A percentile compares a stretch with the other conserved stretches of the same genome.
These are phyloP conservation scores for Hydropsyche tenuis DNA, from an alignment of 1,140 invertebrate genomes.

Conservation along the genomic window DNA sequence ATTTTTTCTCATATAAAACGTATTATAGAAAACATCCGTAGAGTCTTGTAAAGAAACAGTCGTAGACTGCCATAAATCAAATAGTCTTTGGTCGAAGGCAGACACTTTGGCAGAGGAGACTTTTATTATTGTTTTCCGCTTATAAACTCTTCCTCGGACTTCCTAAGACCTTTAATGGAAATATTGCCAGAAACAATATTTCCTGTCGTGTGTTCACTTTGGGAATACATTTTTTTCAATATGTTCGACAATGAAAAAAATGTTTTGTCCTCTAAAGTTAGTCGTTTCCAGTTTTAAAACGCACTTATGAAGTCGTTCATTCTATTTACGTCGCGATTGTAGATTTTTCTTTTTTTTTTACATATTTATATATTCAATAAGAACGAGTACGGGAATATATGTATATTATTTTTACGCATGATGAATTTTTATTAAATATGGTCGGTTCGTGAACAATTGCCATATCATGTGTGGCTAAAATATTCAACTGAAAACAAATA, in stretches of 20 bases:
- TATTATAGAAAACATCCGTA: conserved; percentile 12
- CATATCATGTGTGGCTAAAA: conserved; percentile 21
- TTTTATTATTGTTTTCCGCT: conserved; percentile 49
- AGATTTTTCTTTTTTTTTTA: background rate
- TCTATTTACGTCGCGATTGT: background rate
- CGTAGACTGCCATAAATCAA: conserved; percentile 44
- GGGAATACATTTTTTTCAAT: conserved; percentile 32
- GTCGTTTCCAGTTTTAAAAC: no score
- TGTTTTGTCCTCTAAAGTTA: background rate
- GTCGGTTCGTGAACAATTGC: conserved; percentile 17
- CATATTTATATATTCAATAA: background rate
- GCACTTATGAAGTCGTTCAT: no score
- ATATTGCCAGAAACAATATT: conserved; percentile 40
- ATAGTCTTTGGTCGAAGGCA: conserved; percentile 40
- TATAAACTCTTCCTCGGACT: conserved; percentile 38
- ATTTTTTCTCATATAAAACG: conserved; percentile 8
- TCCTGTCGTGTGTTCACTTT: conserved; percentile 27
- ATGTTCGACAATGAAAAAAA: background rate
- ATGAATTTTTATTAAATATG: background rate
- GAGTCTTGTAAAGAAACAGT: conserved; percentile 4
- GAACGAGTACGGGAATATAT: background rate
- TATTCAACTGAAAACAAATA: conserved; percentile 10
- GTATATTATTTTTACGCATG: background rate
- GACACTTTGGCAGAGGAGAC: conserved; percentile 41
- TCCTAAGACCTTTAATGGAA: conserved; percentile 37